Conservation (phyloP, 1,140 invertebrate genomes). For the Trichonephila clavipes region DNA sequence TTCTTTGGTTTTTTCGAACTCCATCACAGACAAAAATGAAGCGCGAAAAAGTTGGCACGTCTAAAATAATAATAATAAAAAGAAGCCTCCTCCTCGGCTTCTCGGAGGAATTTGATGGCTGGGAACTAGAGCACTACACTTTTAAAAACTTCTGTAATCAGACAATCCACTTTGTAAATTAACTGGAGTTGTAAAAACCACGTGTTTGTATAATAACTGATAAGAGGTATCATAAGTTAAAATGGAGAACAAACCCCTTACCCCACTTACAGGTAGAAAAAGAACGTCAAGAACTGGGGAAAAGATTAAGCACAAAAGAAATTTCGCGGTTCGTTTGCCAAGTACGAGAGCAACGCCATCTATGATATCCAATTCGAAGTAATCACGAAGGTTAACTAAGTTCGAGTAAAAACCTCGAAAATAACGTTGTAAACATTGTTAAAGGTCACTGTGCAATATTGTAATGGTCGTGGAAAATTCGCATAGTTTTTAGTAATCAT, state of each 20-base stretch:
- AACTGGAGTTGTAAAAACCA: conserved; percentile 48
- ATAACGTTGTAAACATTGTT: neutral
- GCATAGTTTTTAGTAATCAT: conserved; percentile 28
- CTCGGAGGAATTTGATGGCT: neutral
- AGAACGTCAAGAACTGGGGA: conserved; percentile 27
- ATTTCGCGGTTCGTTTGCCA: conserved; percentile 54
- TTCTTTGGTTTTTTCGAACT: conserved; percentile 57
- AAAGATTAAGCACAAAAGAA: neutral
- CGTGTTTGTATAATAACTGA: conserved; percentile 37
- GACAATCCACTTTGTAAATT: conserved; percentile 1
- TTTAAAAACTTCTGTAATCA: conserved; percentile 25
- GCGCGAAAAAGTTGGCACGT: neutral
- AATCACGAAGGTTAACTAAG: conserved; percentile 28
- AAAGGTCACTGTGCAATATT: conserved; percentile 20
- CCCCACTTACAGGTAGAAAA: neutral
- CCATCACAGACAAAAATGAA: neutral
- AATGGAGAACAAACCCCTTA: neutral
- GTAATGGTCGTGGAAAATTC: neutral
- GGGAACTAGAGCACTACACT: neutral
- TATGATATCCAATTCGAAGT: conserved; percentile 26
- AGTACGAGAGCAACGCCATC: conserved; percentile 41
- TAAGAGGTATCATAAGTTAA: conserved; percentile 52
- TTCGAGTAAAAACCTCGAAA: neutral
- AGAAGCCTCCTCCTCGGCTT: neutral
- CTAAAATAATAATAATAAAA: neutral